Conservation (phyloP, 1,140 invertebrate species). For the Apis dorsata region DNA sequence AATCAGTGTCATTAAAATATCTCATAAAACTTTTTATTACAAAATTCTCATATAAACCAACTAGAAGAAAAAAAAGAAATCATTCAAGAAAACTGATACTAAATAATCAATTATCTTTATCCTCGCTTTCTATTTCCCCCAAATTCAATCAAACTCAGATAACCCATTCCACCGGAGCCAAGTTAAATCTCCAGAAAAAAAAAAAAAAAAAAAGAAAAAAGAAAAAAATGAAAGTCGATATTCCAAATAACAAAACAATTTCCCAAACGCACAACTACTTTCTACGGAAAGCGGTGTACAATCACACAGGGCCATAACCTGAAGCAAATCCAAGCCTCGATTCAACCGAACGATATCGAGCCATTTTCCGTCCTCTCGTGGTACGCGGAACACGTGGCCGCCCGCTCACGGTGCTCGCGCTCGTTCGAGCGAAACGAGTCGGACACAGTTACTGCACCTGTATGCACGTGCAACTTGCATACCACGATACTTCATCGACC, state of each 20-base stretch:
- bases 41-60: no score
- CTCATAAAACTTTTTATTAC: no score
- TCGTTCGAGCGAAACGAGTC: slow-evolving; percentile 37
- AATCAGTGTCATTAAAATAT: no score
- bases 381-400: slow-evolving; percentile 29
- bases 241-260: background rate
- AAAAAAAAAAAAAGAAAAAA: no score
- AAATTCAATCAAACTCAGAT: no score
- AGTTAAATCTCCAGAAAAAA: no score
- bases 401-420: background rate
- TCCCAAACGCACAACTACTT: background rate
- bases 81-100: background rate
- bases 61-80: no score
- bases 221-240: background rate
- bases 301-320: background rate
- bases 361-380: slow-evolving; percentile 20
- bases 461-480: slow-evolving; percentile 38
- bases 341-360: background rate
- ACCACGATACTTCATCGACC: slow-evolving; percentile 29
- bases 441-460: slow-evolving; percentile 44
- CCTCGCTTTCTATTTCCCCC: no score
- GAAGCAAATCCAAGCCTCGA: slow-evolving; percentile 6
- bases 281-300: background rate
- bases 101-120: background rate
- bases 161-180: no score